These are phyloP conservation scores for Phaedon cochleariae DNA, from an alignment of 2,888 invertebrate species.

Conservation along the genomic window DNA sequence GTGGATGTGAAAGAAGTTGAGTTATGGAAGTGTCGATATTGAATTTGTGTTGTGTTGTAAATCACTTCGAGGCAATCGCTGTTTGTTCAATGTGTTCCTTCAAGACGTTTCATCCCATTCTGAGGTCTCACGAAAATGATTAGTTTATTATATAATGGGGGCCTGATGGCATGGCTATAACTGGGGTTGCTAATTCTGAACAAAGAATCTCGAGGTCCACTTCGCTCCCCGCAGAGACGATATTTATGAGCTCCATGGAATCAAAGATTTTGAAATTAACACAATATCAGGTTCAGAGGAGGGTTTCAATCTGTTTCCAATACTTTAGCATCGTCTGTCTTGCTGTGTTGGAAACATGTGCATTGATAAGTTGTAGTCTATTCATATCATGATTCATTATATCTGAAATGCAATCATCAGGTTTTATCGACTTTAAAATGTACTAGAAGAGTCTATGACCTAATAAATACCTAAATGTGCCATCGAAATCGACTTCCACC, in stretches of 20 bases:
- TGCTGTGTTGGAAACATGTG: too few species aligned
- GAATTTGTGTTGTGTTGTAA: constrained; percentile 17
- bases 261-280: too few species aligned
- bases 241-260: not conserved
- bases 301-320: too few species aligned
- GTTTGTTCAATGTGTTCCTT: constrained; percentile 10
- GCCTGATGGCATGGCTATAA: not conserved
- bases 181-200: not conserved
- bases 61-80: constrained; percentile 18
- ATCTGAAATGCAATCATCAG: too few species aligned
- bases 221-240: not conserved
- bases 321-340: too few species aligned
- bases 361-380: too few species aligned
- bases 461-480: too few species aligned
- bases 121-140: constrained; percentile 4
- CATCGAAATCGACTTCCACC: too few species aligned
- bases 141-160: not conserved
- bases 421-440: too few species aligned
- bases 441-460: too few species aligned
- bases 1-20: constrained; percentile 16
- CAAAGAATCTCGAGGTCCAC: not conserved
- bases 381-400: too few species aligned
- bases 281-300: too few species aligned
- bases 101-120: constrained; percentile 3
- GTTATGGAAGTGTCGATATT: constrained; percentile 20